Percentiles rank a stretch among this genome's conserved stretches.
These are phyloP conservation scores for Moxostoma hubbsi DNA, from an alignment of 2,797 vertebrate species.

Conservation along the genomic window DNA sequence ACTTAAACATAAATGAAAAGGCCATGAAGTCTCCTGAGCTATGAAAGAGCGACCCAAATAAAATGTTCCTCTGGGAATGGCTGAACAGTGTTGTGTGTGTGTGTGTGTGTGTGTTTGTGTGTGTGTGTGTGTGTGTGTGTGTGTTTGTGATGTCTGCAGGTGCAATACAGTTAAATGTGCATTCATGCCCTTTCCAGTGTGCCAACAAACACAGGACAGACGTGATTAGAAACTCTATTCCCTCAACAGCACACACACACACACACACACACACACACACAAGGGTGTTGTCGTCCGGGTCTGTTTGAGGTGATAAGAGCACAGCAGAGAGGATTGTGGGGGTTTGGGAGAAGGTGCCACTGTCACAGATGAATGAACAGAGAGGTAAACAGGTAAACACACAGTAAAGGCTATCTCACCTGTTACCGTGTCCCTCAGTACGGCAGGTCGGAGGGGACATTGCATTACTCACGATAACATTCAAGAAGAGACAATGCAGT, in stretches of 20 bases:
- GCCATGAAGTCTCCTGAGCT: neutral
- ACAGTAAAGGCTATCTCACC: conserved; percentile 13
- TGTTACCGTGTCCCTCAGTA: neutral
- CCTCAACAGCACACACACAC: neutral
- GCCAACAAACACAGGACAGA: conserved; percentile 43
- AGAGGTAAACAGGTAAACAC: conserved; percentile 37
- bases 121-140: neutral
- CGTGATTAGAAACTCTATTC: conserved; percentile 38
- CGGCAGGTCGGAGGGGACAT: neutral
- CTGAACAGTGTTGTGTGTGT: no score
- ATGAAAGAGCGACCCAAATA: neutral
- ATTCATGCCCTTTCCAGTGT: conserved; percentile 57
- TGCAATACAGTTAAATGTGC: neutral
- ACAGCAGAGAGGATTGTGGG: conserved; percentile 26
- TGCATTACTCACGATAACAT: neutral
- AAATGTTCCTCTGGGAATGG: no score
- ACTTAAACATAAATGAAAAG: no score
- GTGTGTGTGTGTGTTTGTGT: neutral
- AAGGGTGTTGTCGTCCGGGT: conserved; percentile 25
- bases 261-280: conserved; percentile 9
- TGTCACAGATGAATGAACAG: conserved; percentile 32
- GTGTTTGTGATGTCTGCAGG: neutral
- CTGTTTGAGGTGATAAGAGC: conserved; percentile 48
- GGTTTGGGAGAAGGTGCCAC: conserved; percentile 35
- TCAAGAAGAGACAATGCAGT: neutral